These are phyloP conservation scores for Hyles lineata DNA, from an alignment of 2,888 invertebrate species.

Conservation along the genomic window DNA sequence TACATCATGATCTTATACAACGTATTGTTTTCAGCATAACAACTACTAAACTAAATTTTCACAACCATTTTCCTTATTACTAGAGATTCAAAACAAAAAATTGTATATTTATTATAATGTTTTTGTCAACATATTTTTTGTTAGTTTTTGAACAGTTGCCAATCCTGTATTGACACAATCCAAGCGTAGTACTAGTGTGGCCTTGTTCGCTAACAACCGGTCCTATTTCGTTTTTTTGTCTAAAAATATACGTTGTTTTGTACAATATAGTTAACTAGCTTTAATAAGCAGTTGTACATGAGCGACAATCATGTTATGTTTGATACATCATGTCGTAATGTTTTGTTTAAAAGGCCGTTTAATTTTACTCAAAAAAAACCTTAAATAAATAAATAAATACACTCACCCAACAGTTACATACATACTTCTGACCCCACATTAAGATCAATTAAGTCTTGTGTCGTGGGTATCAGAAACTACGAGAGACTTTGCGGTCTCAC, in stretches of 20 bases:
- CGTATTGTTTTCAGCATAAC: no score
- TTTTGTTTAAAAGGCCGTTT: not conserved
- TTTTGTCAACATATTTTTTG: not conserved
- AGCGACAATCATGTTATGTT: not conserved
- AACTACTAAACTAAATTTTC: no score
- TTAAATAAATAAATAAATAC: no score
- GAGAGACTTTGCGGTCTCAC: no score
- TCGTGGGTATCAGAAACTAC: no score
- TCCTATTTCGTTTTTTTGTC: conserved; percentile 35
- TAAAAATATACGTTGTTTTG: conserved; percentile 27
- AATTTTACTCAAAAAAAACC: not conserved
- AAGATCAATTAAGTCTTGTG: no score
- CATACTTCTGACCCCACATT: no score
- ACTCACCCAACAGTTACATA: no score
- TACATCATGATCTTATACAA: no score
- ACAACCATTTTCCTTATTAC: not conserved
- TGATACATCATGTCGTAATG: not conserved
- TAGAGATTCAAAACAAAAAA: not conserved
- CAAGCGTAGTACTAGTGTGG: conserved; percentile 9
- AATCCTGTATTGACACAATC: conserved; percentile 24
- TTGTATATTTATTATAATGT: not conserved
- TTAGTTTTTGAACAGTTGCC: not conserved
- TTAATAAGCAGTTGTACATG: not conserved
- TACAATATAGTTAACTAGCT: not conserved
- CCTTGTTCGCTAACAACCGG: conserved; percentile 37